Percentiles rank a stretch among this genome's conserved stretches.
These are phyloP conservation scores for Gastrophysa polygoni DNA, from an alignment of 2,888 invertebrate species.

Conservation along the genomic window DNA sequence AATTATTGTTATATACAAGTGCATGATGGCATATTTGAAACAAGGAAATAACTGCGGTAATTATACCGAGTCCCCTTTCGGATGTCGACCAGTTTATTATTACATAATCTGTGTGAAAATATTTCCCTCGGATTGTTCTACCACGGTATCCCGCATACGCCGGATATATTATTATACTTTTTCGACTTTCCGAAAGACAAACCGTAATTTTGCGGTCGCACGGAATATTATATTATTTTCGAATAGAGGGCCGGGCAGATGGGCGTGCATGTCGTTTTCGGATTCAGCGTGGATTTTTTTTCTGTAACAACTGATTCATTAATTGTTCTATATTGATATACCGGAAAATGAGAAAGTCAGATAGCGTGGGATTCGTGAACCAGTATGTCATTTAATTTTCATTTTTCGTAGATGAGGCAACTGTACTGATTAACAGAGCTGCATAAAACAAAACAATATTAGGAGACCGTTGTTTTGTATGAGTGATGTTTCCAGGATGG, in stretches of 20 bases:
- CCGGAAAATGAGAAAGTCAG: neutral
- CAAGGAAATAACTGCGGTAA: too few species aligned
- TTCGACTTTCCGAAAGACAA: conserved; percentile 10
- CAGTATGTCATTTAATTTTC: too few species aligned
- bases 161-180: conserved; percentile 12
- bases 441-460: too few species aligned
- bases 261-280: conserved; percentile 1
- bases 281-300: neutral
- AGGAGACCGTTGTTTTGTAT: too few species aligned
- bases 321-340: neutral
- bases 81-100: conserved; percentile 2
- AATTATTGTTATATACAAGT: too few species aligned
- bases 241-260: neutral
- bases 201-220: conserved; percentile 22
- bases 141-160: conserved; percentile 5
- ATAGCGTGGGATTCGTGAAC: neutral
- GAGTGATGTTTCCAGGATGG: too few species aligned
- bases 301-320: neutral
- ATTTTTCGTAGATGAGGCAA: too few species aligned
- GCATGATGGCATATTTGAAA: too few species aligned
- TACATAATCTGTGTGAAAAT: conserved; percentile 20
- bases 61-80: neutral
- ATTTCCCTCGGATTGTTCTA: conserved; percentile 18
- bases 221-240: neutral
- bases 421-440: too few species aligned